Evolutionary conservation across 2,113 vertebrate genomes (phyloP), one percentile per base, ranked within the genome.

Genomic region (Ciconia boyciana): DNA sequence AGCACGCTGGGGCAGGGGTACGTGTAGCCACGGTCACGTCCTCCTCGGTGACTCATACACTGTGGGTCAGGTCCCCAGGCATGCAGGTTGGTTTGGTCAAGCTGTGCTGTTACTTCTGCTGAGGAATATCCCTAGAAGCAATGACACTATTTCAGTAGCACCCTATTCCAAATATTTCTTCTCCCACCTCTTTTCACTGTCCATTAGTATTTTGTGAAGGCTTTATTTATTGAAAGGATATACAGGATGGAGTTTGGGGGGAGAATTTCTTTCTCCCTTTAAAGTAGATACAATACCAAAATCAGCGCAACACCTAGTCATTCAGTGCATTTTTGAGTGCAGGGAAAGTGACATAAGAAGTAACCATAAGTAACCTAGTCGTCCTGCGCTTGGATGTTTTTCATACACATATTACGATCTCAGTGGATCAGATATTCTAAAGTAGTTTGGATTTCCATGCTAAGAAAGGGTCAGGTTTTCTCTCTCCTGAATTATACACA

Each of bases 1-100:
- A 28, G 32, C 43, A 4, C 0, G 0, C 14, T 24, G 17, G 1
- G 14, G 16, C 13, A 3, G 5, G 36, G 28, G 31, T 10, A 10
- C 4, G 1, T 48, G 26, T n/a, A 64, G 26, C 11, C 28, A 17
- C 2, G 1, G 49, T 85, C 15, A 10, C 7, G 1, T 69, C 24
- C 36, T 75, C 32, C 60, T 66, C 7, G 0, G 39, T 84, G 74
- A 52, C 57, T 75, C 44, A 7, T 3, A 4, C 0, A 3, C 34
- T 54, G 39, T 44, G 46, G 58, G 68, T 65, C 55, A 76, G 29
- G 51, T 88, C 49, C 22, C 16, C 71, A 60, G 4, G 16, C 22
- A 48, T 0, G 1, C 32, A 69, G 36, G 20, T 7, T 79, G 66
- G 21, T 65, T 85, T 91, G 54, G 17, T 48, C 0, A 3, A 57